Percentiles rank a stretch among this genome's conserved stretches.
phyloP scores from a whole-genome alignment of 1,140 invertebrate species.

The Drosophila pseudoananassae region DNA sequence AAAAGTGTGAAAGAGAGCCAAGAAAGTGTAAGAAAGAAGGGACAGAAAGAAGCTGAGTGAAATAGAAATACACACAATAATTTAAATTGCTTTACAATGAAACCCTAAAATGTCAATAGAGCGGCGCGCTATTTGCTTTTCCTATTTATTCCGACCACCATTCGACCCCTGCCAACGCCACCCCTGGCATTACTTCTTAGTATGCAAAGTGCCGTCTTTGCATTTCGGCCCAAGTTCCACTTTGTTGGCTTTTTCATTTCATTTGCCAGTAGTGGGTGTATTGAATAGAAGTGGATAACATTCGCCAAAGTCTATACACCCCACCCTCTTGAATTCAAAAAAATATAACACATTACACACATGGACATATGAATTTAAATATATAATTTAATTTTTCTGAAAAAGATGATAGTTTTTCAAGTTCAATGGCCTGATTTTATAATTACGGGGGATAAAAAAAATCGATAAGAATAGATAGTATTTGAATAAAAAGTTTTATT shows the following conservation, averaged over 20 bases:
- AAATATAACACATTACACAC: background rate
- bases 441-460: background rate
- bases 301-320: background rate
- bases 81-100: conserved; percentile 83
- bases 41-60: conserved; percentile 46
- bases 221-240: conserved; percentile 25
- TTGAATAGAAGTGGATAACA: conserved; percentile 68
- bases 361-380: too few species aligned
- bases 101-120: conserved; percentile 82
- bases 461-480: background rate
- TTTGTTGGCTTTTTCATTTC: conserved; percentile 55
- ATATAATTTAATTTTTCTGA: too few species aligned
- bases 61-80: conserved; percentile 78
- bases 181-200: conserved; percentile 39
- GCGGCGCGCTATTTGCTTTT: conserved; percentile 69
- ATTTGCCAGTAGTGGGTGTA: conserved; percentile 38
- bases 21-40: conserved; percentile 3
- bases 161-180: background rate
- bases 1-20: background rate
- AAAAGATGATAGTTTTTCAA: background rate
- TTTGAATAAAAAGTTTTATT: too few species aligned
- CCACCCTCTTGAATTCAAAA: too few species aligned
- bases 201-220: conserved; percentile 72
- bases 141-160: conserved; percentile 50
- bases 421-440: background rate